Percentiles rank a stretch among this genome's conserved stretches.
These are phyloP conservation scores for Eriocheir sinensis DNA, from an alignment of 1,140 invertebrate genomes.

Conservation along the genomic window DNA sequence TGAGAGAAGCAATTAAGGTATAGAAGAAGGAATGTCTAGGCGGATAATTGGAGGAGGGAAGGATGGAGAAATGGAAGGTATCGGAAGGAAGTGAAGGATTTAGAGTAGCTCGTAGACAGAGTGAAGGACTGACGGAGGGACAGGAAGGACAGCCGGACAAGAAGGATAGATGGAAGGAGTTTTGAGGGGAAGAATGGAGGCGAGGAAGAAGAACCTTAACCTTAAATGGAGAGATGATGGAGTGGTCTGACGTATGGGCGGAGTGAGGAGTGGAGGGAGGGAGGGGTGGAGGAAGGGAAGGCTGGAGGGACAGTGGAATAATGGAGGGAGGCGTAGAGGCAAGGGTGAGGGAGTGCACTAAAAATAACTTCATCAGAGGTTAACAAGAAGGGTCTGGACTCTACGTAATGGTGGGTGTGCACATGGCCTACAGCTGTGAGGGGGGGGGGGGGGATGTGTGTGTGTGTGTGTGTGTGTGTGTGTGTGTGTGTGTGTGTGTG, in stretches of 20 bases:
- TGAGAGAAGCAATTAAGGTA: too few relatives aligned
- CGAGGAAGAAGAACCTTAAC: too few relatives aligned
- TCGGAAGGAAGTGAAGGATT: too few relatives aligned
- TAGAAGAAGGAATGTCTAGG: too few relatives aligned
- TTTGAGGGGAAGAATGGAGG: too few relatives aligned
- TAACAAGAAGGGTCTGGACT: background rate
- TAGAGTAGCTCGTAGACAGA: background rate
- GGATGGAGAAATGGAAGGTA: background rate
- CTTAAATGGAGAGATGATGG: too few relatives aligned
- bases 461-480: constrained; percentile 14
- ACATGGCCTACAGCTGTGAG: background rate
- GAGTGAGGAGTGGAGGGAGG: background rate
- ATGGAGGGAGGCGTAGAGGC: background rate
- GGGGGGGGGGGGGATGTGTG: background rate
- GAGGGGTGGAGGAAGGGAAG: background rate
- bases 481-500: background rate
- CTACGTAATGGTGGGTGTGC: background rate
- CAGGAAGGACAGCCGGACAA: too few relatives aligned
- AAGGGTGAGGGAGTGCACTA: background rate
- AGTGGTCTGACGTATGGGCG: too few relatives aligned
- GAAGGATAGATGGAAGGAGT: too few relatives aligned
- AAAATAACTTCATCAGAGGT: background rate
- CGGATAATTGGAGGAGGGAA: background rate
- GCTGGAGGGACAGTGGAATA: too few relatives aligned
- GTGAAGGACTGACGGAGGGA: background rate